Base-by-base conservation (phyloP, 2,888 invertebrate genomes). In the Dysmachus trigonus region DNA sequence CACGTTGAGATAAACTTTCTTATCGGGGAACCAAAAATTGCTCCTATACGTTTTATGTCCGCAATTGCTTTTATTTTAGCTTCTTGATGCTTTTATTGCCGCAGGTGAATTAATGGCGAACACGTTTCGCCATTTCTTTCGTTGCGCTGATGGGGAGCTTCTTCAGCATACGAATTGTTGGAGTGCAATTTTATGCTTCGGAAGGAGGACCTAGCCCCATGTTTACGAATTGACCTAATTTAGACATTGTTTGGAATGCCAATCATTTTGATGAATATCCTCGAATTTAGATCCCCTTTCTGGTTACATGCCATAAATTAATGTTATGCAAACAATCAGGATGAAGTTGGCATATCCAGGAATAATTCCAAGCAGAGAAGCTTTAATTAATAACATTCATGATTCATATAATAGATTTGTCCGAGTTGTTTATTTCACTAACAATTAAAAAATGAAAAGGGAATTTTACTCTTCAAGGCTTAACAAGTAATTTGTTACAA, bases 11-110 rank as follows among this genome's bases (percentile, higher is more conserved):
- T 77, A 77, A 79, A 79, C 27, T 79, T 79, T 79, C 79, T 79
- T 79, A 79, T 79, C 79, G 4, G 47, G 30, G 31, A 30, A 18
- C 79, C 51, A 47, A 47, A 79, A 79, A 79, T 79, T 51, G 79
- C 47, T 79, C 27, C 51, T 27, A n/a, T 79, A 79, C 79, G 79
- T 79, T 79, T 79, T 79, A 79, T 79, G 51, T 79, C 51, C 30
- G 79, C 79, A 79, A 79, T 79, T 79, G 79, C 30, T 79, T 79
- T 79, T 79, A 79, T 79, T 79, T 79, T 27, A 30, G 79, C 47
- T 79, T 79, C 79, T 79, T 79, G 47, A 79, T 41, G 47, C n/a
- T 79, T 79, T 79, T 79, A 79, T 79, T 79, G 51, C 79, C 51
- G 30, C 79, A 79, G 79, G 79, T 79, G 27, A 79, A 79, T 79